A percentile compares a stretch with the other conserved stretches of the same genome.
These are phyloP conservation scores for Nasonia oneida DNA, from an alignment of 2,888 invertebrate species.

Conservation along the genomic window DNA sequence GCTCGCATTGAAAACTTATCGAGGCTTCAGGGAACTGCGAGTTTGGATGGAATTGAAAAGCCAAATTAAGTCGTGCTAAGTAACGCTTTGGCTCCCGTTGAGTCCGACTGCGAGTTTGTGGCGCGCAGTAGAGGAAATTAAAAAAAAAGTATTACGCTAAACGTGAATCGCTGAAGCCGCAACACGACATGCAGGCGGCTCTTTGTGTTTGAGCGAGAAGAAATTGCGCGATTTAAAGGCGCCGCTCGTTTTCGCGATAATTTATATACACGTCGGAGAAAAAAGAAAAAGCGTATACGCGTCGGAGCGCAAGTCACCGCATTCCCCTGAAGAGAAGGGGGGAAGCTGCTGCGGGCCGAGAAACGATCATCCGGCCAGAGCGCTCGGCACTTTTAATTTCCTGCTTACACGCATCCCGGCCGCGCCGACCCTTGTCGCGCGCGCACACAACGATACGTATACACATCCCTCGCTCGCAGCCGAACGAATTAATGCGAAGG, in stretches of 20 bases:
- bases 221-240: no score
- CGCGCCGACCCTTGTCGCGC: not conserved
- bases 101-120: not conserved
- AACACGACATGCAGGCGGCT: no score
- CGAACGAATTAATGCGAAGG: conserved; percentile 46
- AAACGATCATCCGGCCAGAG: not conserved
- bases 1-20: conserved; percentile 14
- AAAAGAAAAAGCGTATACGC: not conserved
- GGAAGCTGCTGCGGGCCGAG: conserved; percentile 1
- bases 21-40: not conserved
- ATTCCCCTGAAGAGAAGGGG: not conserved
- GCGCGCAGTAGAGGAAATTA: not conserved
- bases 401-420: conserved; percentile 29
- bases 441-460: not conserved
- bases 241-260: no score
- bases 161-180: no score
- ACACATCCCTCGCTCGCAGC: not conserved
- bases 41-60: not conserved
- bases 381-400: conserved; percentile 31
- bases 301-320: not conserved
- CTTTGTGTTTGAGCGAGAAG: no score
- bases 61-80: not conserved
- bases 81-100: not conserved
- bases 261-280: not conserved
- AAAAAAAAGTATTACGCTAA: not conserved